Evolutionary conservation across 2,113 vertebrate species (phyloP).

Genomic region (Lycocorax pyrrhopterus): DNA sequence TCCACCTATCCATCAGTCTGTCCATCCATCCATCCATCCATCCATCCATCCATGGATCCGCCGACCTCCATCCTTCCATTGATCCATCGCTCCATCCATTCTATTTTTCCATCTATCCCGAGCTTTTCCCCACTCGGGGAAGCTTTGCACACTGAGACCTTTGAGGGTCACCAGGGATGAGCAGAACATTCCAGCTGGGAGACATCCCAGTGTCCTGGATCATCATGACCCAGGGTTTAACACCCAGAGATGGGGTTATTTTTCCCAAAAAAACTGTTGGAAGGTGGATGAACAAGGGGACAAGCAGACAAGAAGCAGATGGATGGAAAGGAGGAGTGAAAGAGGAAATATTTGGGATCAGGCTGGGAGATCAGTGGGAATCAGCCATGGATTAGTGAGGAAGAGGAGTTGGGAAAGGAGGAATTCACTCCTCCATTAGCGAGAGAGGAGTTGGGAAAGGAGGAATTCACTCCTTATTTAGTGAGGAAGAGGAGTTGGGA

Average conservation of each 20-base stretch:
- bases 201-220: not conserved
- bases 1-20: not conserved
- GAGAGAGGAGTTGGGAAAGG: no score
- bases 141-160: not conserved
- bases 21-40: not conserved
- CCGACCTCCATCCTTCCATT: not conserved
- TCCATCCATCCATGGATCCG: not conserved
- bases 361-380: not conserved
- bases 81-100: not conserved
- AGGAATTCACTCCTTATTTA: no score
- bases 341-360: not conserved
- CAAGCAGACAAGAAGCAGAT: not conserved
- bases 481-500: no score
- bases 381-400: not conserved
- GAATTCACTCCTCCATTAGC: no score
- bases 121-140: not conserved
- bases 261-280: not conserved
- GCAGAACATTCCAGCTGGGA: not conserved
- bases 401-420: no score
- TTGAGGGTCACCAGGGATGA: not conserved
- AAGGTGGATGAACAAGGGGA: not conserved
- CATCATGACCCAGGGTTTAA: not conserved
- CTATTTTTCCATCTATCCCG: not conserved
- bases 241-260: accelerated
- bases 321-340: not conserved